Conservation (phyloP, 1,140 invertebrate species). For the Megalopta genalis region DNA sequence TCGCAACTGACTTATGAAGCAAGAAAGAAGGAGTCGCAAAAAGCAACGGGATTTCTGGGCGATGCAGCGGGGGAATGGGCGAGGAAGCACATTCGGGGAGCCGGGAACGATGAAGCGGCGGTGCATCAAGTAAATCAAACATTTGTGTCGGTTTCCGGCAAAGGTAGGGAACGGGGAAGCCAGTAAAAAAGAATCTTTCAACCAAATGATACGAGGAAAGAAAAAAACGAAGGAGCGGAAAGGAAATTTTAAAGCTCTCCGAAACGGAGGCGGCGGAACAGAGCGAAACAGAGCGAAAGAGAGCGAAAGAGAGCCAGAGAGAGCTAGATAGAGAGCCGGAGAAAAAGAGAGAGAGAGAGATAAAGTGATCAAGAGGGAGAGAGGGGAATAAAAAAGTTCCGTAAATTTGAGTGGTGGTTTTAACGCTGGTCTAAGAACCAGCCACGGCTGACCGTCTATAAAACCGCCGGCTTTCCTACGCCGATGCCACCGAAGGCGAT, state of each 20-base stretch:
- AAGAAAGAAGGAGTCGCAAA: background rate
- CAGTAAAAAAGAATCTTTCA: slow-evolving; percentile 48
- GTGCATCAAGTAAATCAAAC: slow-evolving; percentile 62
- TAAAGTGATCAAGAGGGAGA: too few species aligned
- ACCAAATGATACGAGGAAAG: slow-evolving; percentile 47
- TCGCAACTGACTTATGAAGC: background rate
- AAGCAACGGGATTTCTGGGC: slow-evolving; percentile 16
- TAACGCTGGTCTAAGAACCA: slow-evolving; percentile 52
- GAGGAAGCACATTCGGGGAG: slow-evolving; percentile 15
- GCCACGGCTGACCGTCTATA: slow-evolving; percentile 57
- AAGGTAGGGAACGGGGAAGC: background rate
- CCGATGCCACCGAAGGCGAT: slow-evolving; percentile 53
- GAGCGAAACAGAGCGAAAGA: background rate
- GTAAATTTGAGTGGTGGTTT: slow-evolving; percentile 66
- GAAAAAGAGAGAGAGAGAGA: background rate
- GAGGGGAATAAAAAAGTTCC: slow-evolving; percentile 53
- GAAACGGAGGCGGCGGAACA: slow-evolving; percentile 21
- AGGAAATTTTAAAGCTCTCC: slow-evolving; percentile 52
- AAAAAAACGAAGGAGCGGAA: background rate
- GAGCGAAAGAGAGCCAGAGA: background rate
- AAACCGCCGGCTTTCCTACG: slow-evolving; percentile 40
- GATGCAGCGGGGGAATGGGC: background rate
- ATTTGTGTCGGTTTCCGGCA: slow-evolving; percentile 42
- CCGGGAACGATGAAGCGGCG: slow-evolving; percentile 40
- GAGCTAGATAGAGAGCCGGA: background rate